Percentiles rank a stretch among this genome's conserved stretches.
Evolutionary conservation across 2,888 invertebrate genomes (phyloP).

Genomic region (Melanophora roralis): DNA sequence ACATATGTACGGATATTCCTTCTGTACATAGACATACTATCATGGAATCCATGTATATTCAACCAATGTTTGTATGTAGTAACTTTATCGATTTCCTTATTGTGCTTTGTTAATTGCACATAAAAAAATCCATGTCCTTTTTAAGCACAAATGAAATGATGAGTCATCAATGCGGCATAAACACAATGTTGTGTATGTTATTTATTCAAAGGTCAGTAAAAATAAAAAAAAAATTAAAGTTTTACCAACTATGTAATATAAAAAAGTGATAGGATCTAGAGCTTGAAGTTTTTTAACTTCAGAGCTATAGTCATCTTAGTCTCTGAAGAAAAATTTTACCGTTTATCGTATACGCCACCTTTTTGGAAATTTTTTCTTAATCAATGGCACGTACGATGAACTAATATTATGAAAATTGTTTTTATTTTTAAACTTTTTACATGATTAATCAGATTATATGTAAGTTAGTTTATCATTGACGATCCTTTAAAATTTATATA

Average conservation of each 20-base stretch:
- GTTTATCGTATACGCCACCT: too few relatives aligned
- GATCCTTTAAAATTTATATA: too few relatives aligned
- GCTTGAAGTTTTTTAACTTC: too few relatives aligned
- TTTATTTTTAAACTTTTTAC: too few relatives aligned
- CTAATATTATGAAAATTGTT: too few relatives aligned
- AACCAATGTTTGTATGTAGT: background rate
- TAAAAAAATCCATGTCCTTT: constrained; percentile 38
- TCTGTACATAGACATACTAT: background rate
- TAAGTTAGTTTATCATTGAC: too few relatives aligned
- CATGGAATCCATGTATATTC: background rate
- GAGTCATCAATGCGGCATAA: constrained; percentile 54
- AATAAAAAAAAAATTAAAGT: background rate
- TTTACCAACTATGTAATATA: background rate
- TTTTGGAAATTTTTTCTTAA: too few relatives aligned
- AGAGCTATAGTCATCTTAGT: too few relatives aligned
- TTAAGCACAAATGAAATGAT: constrained; percentile 2
- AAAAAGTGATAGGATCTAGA: background rate
- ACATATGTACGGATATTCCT: background rate
- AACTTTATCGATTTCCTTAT: constrained; percentile 30
- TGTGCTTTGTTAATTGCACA: background rate
- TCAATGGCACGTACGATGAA: too few relatives aligned
- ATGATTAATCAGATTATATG: too few relatives aligned
- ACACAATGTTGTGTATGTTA: too few relatives aligned
- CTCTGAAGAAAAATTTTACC: too few relatives aligned
- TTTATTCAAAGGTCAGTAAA: background rate